Conservation (phyloP, 1,140 invertebrate genomes). For the Macrobrachium nipponense region DNA sequence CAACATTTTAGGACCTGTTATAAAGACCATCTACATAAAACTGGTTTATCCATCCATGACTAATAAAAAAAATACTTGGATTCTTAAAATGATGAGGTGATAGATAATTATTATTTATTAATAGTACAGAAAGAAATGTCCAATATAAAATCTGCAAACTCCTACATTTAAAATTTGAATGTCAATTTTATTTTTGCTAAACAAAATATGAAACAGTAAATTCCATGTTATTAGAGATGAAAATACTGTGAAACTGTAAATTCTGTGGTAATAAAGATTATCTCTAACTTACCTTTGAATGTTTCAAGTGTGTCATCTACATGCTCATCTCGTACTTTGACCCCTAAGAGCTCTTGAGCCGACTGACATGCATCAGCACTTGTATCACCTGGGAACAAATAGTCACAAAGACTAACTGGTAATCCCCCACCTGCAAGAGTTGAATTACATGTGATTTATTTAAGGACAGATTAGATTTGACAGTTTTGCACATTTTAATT, state of each 20-base stretch:
- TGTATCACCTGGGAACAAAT: slow-evolving; percentile 53
- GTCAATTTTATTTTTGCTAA: too few relatives aligned
- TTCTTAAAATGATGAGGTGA: too few relatives aligned
- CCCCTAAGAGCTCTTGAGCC: slow-evolving; percentile 46
- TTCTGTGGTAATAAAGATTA: neutral
- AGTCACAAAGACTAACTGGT: slow-evolving; percentile 55
- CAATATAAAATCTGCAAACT: too few relatives aligned
- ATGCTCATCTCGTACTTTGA: slow-evolving; percentile 45
- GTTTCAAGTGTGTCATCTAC: slow-evolving; percentile 55
- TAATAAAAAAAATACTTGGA: too few relatives aligned
- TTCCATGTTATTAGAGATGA: too few relatives aligned
- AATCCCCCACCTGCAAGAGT: slow-evolving; percentile 37
- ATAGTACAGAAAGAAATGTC: too few relatives aligned
- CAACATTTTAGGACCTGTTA: too few relatives aligned
- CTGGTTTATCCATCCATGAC: too few relatives aligned
- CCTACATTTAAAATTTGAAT: too few relatives aligned
- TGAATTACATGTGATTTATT: neutral
- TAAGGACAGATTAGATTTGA: neutral
- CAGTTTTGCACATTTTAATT: neutral
- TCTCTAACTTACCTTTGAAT: slow-evolving; percentile 25
- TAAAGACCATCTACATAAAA: too few relatives aligned
- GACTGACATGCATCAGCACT: slow-evolving; percentile 56
- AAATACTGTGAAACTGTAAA: neutral
- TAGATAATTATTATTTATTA: too few relatives aligned
- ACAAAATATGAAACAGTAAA: neutral